A percentile compares a stretch with the other conserved stretches of the same genome.
These are phyloP conservation scores for Piprites chloris DNA, from an alignment of 2,113 vertebrate species.

Conservation along the genomic window DNA sequence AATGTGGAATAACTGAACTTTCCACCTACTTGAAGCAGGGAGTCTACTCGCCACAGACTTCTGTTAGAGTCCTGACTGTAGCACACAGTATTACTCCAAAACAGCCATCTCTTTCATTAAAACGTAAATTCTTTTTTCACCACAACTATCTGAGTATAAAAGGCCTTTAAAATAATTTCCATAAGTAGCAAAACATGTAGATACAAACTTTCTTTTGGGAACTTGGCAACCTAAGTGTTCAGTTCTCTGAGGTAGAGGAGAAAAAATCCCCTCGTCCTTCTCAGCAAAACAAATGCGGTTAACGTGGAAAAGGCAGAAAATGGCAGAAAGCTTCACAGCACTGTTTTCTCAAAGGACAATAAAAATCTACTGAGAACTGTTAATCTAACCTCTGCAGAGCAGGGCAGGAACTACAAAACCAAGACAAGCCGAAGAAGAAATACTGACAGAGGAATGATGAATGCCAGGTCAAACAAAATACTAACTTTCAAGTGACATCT, in stretches of 20 bases:
- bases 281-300: neutral
- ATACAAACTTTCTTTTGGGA: neutral
- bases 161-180: neutral
- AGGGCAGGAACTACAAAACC: neutral
- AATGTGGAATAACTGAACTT: neutral
- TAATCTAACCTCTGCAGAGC: neutral
- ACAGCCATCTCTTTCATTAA: neutral
- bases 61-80: neutral
- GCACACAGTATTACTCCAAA: neutral
- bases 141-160: neutral
- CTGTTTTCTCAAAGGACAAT: neutral
- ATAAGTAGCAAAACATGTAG: neutral
- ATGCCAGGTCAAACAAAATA: neutral
- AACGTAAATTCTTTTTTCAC: neutral
- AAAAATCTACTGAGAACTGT: neutral
- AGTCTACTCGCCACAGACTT: neutral
- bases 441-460: neutral
- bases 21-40: neutral
- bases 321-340: neutral
- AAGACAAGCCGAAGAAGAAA: neutral
- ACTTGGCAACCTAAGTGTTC: neutral
- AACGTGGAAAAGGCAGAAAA: neutral
- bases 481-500: neutral
- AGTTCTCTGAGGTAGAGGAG: neutral
- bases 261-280: neutral